A percentile compares a stretch with the other conserved stretches of the same genome.
phyloP scores from a whole-genome alignment of 1,140 invertebrate genomes.

The Prorops nasuta region DNA sequence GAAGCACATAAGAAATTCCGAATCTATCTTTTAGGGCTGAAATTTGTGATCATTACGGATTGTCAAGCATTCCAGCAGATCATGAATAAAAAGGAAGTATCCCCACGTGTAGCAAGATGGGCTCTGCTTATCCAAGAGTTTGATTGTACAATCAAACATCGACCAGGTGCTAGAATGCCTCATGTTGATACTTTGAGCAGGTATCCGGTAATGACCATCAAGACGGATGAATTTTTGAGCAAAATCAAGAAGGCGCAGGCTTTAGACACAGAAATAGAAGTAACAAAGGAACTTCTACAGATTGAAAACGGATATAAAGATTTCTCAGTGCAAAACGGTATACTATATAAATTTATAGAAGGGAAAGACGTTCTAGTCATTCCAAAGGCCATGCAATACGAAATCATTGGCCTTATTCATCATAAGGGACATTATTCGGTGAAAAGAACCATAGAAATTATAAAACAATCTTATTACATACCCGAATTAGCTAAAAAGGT shows the following conservation, averaged over 20 bases:
- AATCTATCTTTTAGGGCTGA: constrained; percentile 4
- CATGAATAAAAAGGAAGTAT: constrained; percentile 4
- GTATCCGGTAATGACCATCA: constrained; percentile 1
- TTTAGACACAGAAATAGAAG: neutral
- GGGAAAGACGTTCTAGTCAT: constrained; percentile 1
- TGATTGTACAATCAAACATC: constrained; percentile 1
- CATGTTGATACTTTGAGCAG: constrained; percentile 10
- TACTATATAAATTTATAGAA: neutral
- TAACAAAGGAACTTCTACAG: neutral
- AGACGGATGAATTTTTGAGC: neutral
- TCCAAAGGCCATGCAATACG: neutral
- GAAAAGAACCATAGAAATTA: neutral
- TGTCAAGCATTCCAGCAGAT: constrained; percentile 4
- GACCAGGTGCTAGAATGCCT: neutral
- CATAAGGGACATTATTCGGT: neutral
- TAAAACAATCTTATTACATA: constrained; percentile 1
- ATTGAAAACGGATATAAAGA: neutral
- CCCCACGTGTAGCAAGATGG: neutral
- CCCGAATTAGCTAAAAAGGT: neutral
- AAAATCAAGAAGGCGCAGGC: neutral
- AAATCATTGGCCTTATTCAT: neutral
- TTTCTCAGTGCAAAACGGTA: neutral
- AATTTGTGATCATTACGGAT: constrained; percentile 2
- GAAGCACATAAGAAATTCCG: neutral
- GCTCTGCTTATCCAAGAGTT: constrained; percentile 1